phyloP scores from a whole-genome alignment of 2,888 invertebrate genomes.

The Uloborus plumipes region DNA sequence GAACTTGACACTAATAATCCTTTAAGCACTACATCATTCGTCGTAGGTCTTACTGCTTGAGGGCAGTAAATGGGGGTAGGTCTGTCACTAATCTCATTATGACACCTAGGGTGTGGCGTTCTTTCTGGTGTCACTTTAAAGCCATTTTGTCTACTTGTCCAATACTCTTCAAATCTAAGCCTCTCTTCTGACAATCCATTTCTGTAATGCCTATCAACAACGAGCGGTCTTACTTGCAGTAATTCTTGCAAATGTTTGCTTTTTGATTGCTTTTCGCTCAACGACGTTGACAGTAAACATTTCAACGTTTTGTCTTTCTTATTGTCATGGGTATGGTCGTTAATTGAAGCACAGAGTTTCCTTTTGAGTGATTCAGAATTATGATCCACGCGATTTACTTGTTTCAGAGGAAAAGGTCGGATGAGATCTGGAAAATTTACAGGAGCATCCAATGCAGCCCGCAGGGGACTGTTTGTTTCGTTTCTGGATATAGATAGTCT shows the following conservation, averaged over 20 bases:
- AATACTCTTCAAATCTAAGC: neutral
- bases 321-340: neutral
- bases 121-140: neutral
- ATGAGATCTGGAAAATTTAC: neutral
- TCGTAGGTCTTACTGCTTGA: slow-evolving; percentile 10
- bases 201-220: neutral
- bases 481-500: neutral
- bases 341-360: neutral
- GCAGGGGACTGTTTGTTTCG: neutral
- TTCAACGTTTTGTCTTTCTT: slow-evolving; percentile 27
- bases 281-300: slow-evolving; percentile 10
- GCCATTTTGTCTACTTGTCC: neutral
- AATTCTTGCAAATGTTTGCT: neutral
- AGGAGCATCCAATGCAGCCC: neutral
- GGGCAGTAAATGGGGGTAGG: slow-evolving; percentile 20
- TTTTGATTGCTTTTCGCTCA: neutral
- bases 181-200: neutral
- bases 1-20: slow-evolving; percentile 16
- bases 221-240: neutral
- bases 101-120: slow-evolving; percentile 6
- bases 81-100: neutral
- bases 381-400: too few species aligned
- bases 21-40: slow-evolving; percentile 16
- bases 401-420: too few species aligned
- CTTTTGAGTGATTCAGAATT: slow-evolving; percentile 4